These are phyloP conservation scores for Strigamia maritima DNA, from an alignment of 2,888 invertebrate genomes.

Conservation along the genomic window DNA sequence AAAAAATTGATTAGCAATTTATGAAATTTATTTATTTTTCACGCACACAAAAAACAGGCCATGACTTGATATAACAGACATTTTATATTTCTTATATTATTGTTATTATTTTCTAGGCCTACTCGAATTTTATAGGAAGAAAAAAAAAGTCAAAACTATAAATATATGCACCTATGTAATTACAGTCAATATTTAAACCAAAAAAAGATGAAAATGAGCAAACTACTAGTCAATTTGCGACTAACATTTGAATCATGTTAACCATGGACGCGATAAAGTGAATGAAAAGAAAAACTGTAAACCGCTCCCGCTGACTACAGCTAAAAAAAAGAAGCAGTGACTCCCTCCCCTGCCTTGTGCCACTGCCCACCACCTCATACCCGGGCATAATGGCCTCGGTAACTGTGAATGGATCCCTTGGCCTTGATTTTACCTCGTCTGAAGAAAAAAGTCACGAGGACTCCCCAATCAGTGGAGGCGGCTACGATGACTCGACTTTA, in stretches of 20 bases:
- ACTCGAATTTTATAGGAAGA: constrained; percentile 20
- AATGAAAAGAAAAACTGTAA: constrained; percentile 11
- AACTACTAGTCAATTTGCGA: constrained; percentile 13
- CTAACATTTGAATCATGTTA: neutral
- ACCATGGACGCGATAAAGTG: constrained; percentile 29
- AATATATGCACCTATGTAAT: neutral
- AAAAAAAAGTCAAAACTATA: constrained; percentile 17
- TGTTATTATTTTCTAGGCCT: constrained; percentile 31
- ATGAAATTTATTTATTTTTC: constrained; percentile 32
- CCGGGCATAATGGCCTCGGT: constrained; percentile 39
- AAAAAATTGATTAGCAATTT: constrained; percentile 32
- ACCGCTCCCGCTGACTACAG: neutral
- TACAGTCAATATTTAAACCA: neutral
- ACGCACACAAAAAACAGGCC: constrained; percentile 30
- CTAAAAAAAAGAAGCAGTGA: neutral
- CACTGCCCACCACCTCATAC: constrained; percentile 6
- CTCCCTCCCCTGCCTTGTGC: neutral
- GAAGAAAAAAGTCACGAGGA: constrained; percentile 34
- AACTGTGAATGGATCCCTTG: constrained; percentile 38
- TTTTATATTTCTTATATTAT: neutral
- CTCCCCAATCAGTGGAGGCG: constrained; percentile 33
- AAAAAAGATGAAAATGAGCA: constrained; percentile 6
- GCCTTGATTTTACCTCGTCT: constrained; percentile 36
- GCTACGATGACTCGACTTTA: constrained; percentile 36
- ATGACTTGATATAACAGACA: neutral